Evolutionary conservation across 2,888 invertebrate species (phyloP).

Genomic region (Tachina grossa): DNA sequence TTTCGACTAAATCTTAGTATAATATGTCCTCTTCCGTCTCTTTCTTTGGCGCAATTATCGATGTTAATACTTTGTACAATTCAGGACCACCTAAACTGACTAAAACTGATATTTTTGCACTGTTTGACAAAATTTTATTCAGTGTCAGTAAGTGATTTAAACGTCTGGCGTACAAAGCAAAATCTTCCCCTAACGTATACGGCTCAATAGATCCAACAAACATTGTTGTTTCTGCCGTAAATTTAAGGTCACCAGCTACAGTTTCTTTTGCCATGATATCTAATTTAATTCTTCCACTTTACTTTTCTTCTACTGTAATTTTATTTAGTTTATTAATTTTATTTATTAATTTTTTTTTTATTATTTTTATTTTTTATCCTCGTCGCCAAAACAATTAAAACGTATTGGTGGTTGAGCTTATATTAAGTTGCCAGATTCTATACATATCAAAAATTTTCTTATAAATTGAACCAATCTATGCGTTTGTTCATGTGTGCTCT

Average conservation of each 20-base stretch:
- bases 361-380: too few relatives aligned
- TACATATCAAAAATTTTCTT: too few relatives aligned
- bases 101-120: constrained; percentile 13
- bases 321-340: too few relatives aligned
- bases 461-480: too few relatives aligned
- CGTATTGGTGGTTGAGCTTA: not conserved
- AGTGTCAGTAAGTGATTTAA: not conserved
- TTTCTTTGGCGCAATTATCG: too few relatives aligned
- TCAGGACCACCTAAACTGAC: constrained; percentile 17
- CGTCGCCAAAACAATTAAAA: constrained; percentile 3
- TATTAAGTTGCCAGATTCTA: constrained; percentile 1
- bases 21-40: constrained; percentile 2
- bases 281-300: constrained; percentile 7
- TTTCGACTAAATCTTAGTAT: constrained; percentile 19
- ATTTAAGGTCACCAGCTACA: too few relatives aligned
- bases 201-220: not conserved
- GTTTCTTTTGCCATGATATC: not conserved
- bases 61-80: constrained; percentile 15
- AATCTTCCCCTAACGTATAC: constrained; percentile 19
- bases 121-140: not conserved
- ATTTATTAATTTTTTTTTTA: too few relatives aligned
- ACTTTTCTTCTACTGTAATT: too few relatives aligned
- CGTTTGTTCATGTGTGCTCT: too few relatives aligned
- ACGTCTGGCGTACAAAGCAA: constrained; percentile 6
- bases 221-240: too few relatives aligned